Percentiles rank a stretch among this genome's conserved stretches.
phyloP scores from a whole-genome alignment of 2,113 vertebrate genomes.

The Lampris megalopsis region DNA sequence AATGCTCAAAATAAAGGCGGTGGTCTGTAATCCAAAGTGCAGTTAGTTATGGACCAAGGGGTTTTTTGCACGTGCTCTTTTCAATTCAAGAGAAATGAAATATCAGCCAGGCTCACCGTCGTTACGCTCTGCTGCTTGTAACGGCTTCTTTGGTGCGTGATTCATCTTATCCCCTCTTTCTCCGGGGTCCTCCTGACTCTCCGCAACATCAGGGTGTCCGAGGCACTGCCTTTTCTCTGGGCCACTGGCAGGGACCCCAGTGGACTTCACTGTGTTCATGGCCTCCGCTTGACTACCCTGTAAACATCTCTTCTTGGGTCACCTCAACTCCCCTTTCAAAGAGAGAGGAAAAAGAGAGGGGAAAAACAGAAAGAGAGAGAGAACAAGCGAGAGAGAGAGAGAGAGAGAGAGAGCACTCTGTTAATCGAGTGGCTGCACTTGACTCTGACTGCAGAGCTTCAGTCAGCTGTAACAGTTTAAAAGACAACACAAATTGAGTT shows the following conservation, averaged over 20 bases:
- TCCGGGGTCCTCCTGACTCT: conserved; percentile 43
- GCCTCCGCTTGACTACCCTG: conserved; percentile 67
- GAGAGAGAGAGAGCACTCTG: conserved; percentile 14
- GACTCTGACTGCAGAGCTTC: conserved; percentile 20
- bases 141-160: conserved; percentile 54
- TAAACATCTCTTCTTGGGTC: conserved; percentile 56
- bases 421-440: conserved; percentile 15
- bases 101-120: conserved; percentile 71
- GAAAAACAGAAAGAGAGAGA: background rate
- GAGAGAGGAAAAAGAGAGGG: conserved; percentile 6
- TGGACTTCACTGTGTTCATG: conserved; percentile 81
- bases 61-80: background rate
- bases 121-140: conserved; percentile 51
- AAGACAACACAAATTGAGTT: conserved; percentile 49
- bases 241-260: conserved; percentile 43
- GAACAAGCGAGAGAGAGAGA: conserved; percentile 12
- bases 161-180: conserved; percentile 63
- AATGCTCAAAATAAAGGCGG: background rate
- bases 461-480: conserved; percentile 42
- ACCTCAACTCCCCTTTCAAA: conserved; percentile 44
- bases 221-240: conserved; percentile 43
- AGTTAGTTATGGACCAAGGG: background rate
- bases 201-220: conserved; percentile 63
- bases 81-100: background rate
- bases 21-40: background rate